These are phyloP conservation scores for Forficula auricularia DNA, from an alignment of 1,140 invertebrate species.

Conservation along the genomic window DNA sequence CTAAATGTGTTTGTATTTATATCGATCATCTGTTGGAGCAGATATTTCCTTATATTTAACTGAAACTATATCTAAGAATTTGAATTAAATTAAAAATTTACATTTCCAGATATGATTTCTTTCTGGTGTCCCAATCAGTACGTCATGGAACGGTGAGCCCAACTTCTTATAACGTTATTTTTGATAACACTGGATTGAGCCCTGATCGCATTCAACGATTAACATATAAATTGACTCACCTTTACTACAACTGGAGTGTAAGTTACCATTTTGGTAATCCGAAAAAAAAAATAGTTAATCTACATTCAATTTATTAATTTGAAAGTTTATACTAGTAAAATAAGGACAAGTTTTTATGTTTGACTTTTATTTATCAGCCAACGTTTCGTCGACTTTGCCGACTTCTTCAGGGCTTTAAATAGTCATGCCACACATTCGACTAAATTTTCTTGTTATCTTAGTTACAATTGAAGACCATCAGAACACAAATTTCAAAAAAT, in stretches of 20 bases:
- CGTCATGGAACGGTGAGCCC: slow-evolving; percentile 64
- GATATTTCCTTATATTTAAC: slow-evolving; percentile 1
- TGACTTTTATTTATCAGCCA: too few species aligned
- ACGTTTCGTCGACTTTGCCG: too few species aligned
- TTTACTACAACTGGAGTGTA: slow-evolving; percentile 64
- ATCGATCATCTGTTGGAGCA: too few species aligned
- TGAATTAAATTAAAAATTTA: slow-evolving; percentile 4
- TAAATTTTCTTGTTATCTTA: too few species aligned
- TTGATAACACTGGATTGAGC: slow-evolving; percentile 38
- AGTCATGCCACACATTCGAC: too few species aligned
- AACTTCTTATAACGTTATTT: slow-evolving; percentile 60
- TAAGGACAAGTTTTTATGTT: too few species aligned
- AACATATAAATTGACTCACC: slow-evolving; percentile 61
- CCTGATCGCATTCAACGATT: slow-evolving; percentile 54
- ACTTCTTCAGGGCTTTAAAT: too few species aligned
- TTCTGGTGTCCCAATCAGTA: slow-evolving; percentile 57
- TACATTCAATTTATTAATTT: background rate
- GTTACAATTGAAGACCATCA: too few species aligned
- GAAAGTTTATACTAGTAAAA: too few species aligned
- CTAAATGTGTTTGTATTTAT: too few species aligned
- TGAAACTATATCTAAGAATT: background rate
- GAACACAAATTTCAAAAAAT: too few species aligned
- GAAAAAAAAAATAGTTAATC: background rate
- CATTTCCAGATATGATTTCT: slow-evolving; percentile 58
- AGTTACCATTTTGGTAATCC: slow-evolving; percentile 9